A percentile compares a stretch with the other conserved stretches of the same genome.
Evolutionary conservation across 2,113 vertebrate species (phyloP).

Genomic region (Elaphurus davidianus): DNA sequence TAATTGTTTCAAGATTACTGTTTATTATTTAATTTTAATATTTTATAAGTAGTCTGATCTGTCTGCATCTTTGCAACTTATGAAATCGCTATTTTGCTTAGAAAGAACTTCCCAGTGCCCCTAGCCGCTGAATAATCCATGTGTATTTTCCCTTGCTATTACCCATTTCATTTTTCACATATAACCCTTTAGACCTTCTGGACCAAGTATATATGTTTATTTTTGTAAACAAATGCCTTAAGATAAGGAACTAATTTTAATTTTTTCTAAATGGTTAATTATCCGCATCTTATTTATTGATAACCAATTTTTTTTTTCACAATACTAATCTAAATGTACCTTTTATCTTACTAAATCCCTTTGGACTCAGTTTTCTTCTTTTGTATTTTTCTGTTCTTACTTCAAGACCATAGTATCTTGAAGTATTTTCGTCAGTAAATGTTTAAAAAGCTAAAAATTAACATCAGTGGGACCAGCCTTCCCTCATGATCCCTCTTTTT

Average conservation of each 20-base stretch:
- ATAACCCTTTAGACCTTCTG: background rate
- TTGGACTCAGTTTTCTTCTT: background rate
- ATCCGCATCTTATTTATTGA: background rate
- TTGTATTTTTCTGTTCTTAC: slow-evolving; percentile 1
- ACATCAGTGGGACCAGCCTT: background rate
- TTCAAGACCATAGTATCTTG: background rate
- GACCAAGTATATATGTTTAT: background rate
- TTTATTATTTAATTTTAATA: slow-evolving; percentile 2
- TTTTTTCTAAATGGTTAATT: slow-evolving; percentile 19
- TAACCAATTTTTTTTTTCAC: background rate
- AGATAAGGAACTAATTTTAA: background rate
- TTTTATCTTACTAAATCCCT: background rate
- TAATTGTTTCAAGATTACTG: background rate
- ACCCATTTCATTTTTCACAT: background rate
- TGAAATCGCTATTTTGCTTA: background rate
- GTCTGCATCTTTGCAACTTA: background rate
- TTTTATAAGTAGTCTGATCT: background rate
- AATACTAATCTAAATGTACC: background rate
- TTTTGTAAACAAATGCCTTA: background rate
- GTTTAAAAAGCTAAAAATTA: background rate
- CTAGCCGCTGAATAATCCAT: background rate
- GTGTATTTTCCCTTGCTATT: slow-evolving; percentile 3
- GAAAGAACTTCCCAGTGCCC: background rate
- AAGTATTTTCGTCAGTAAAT: background rate
- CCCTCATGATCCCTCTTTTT: background rate